phyloP scores from a whole-genome alignment of 53 echinoderm and acorn worm species.

The Astropecten irregularis region DNA sequence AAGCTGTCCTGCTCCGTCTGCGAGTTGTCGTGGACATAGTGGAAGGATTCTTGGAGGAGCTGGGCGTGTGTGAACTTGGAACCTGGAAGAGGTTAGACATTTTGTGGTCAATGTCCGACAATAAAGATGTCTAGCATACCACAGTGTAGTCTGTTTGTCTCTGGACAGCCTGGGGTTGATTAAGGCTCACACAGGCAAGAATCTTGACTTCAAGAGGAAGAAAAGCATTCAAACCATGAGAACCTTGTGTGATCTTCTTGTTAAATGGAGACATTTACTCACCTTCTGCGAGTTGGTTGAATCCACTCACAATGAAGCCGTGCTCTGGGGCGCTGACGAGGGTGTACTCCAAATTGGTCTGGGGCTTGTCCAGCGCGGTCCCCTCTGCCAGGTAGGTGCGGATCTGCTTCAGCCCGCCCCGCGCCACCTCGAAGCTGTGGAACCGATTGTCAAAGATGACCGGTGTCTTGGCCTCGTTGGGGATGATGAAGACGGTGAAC shows the following conservation, averaged over 20 bases:
- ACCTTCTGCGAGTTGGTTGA: slow-evolving; percentile 51
- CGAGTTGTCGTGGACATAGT: slow-evolving; percentile 87
- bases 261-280: slow-evolving; percentile 4
- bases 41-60: slow-evolving; percentile 65
- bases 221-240: background rate
- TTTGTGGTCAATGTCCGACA: no score
- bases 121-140: no score
- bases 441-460: slow-evolving; percentile 67
- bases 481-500: slow-evolving; percentile 84
- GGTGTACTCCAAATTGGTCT: slow-evolving; percentile 70
- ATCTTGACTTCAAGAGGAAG: no score
- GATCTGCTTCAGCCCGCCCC: slow-evolving; percentile 73
- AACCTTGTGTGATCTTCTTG: background rate
- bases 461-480: slow-evolving; percentile 61
- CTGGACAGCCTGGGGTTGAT: no score
- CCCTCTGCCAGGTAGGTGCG: slow-evolving; percentile 66
- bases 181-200: no score
- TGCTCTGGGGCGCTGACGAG: slow-evolving; percentile 59
- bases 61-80: slow-evolving; percentile 76
- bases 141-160: no score
- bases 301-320: slow-evolving; percentile 73
- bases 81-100: slow-evolving; percentile 38
- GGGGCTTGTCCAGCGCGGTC: slow-evolving; percentile 73
- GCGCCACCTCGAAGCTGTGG: slow-evolving; percentile 68
- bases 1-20: slow-evolving; percentile 72